A percentile compares a stretch with the other conserved stretches of the same genome.
phyloP scores from a whole-genome alignment of 2,113 vertebrate genomes.

The Cranoglanis bouderius region DNA sequence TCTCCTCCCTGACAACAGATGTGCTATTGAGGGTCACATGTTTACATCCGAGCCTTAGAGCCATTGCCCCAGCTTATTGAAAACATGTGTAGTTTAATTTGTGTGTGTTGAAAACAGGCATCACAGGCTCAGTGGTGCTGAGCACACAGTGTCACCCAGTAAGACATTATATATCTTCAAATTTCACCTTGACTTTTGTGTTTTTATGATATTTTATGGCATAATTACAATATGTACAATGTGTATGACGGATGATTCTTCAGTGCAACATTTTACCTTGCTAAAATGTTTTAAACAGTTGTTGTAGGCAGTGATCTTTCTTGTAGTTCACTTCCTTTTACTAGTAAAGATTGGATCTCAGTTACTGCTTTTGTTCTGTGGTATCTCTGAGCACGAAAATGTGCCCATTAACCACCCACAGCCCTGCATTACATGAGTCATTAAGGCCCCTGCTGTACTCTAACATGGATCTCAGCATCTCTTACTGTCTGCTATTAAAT shows the following conservation, averaged over 20 bases:
- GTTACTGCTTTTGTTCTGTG: conserved; percentile 25
- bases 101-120: conserved; percentile 22
- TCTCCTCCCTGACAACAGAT: conserved; percentile 32
- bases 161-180: neutral
- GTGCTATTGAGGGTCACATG: conserved; percentile 38
- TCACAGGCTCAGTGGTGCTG: neutral
- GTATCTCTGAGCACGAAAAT: neutral
- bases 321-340: neutral
- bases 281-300: neutral
- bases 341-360: neutral
- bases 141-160: neutral
- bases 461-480: neutral
- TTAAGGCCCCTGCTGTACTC: conserved; percentile 16
- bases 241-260: neutral
- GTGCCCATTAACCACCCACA: conserved; percentile 38
- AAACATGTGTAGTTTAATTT: conserved; percentile 11
- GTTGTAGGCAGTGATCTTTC: too few species aligned
- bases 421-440: conserved; percentile 7
- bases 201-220: neutral
- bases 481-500: neutral
- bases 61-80: conserved; percentile 35
- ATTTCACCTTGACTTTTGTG: neutral
- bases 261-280: neutral
- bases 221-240: neutral
- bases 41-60: conserved; percentile 27